Percentiles rank a stretch among this genome's conserved stretches.
These are phyloP conservation scores for Catocala fraxini DNA, from an alignment of 2,888 invertebrate genomes.

Conservation along the genomic window DNA sequence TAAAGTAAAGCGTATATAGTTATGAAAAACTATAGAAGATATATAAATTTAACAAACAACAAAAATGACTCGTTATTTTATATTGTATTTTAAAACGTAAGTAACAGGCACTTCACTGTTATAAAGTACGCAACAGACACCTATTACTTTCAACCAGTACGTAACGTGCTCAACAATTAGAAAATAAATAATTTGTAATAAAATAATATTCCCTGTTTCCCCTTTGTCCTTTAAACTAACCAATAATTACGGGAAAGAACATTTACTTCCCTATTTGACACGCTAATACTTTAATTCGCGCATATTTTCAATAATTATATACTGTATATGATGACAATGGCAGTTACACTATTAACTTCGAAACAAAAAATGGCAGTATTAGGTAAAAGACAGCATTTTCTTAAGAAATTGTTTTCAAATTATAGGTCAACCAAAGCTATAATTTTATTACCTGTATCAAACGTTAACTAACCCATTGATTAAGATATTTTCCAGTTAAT, in stretches of 20 bases:
- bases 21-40: too few relatives aligned
- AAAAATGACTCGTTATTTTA: too few relatives aligned
- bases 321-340: conserved; percentile 18
- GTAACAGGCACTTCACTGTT: too few relatives aligned
- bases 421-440: background rate
- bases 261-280: conserved; percentile 21
- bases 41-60: too few relatives aligned
- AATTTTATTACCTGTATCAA: too few relatives aligned
- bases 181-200: conserved; percentile 4
- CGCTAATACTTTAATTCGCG: conserved; percentile 11
- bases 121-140: too few relatives aligned
- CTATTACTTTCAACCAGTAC: too few relatives aligned
- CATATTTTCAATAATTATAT: conserved; percentile 39
- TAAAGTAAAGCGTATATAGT: too few relatives aligned
- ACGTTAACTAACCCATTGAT: too few relatives aligned
- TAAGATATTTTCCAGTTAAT: too few relatives aligned
- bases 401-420: conserved; percentile 4
- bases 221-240: conserved; percentile 16
- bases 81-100: too few relatives aligned
- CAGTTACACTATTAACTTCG: conserved; percentile 21
- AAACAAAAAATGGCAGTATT: background rate
- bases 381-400: background rate
- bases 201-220: background rate
- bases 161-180: background rate
- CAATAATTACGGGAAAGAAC: conserved; percentile 23